A percentile compares a stretch with the other conserved stretches of the same genome.
phyloP scores from a whole-genome alignment of 37 sponge, comb jelly and placozoan genomes.

The Halichondria panicea region DNA sequence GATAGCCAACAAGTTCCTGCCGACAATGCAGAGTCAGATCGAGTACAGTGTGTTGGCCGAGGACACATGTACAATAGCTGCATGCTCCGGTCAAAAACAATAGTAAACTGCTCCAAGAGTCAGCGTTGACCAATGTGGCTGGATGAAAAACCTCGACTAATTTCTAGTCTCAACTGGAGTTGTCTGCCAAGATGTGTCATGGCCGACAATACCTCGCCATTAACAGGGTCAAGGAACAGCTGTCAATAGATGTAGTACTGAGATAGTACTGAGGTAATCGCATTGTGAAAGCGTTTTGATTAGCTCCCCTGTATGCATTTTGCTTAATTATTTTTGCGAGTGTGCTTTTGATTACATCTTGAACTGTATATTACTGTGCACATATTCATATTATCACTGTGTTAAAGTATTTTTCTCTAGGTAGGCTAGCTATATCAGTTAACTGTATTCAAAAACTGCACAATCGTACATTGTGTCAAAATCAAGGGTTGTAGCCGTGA shows the following conservation, averaged over 20 bases:
- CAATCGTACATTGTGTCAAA: too few relatives aligned
- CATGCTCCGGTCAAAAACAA: slow-evolving; percentile 96
- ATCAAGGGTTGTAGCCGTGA: too few relatives aligned
- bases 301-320: too few relatives aligned
- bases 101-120: slow-evolving; percentile 68
- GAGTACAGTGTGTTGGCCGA: slow-evolving; percentile 93
- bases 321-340: too few relatives aligned
- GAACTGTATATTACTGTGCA: too few relatives aligned
- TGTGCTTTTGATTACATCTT: too few relatives aligned
- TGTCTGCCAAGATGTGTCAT: slow-evolving; percentile 92
- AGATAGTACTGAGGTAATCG: too few relatives aligned
- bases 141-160: slow-evolving; percentile 63
- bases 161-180: slow-evolving; percentile 87
- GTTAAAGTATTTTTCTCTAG: too few relatives aligned
- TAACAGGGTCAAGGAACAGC: slow-evolving; percentile 72
- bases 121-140: slow-evolving; percentile 66
- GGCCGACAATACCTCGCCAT: slow-evolving; percentile 95
- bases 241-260: slow-evolving; percentile 81
- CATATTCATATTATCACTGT: too few relatives aligned
- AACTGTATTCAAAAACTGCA: too few relatives aligned
- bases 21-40: slow-evolving; percentile 95
- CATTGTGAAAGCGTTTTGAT: too few relatives aligned
- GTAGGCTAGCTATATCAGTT: too few relatives aligned
- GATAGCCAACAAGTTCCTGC: slow-evolving; percentile 92
- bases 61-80: slow-evolving; percentile 95